phyloP scores from a whole-genome alignment of 2,113 vertebrate species.

The Gnathonemus echidnorhynchus region DNA sequence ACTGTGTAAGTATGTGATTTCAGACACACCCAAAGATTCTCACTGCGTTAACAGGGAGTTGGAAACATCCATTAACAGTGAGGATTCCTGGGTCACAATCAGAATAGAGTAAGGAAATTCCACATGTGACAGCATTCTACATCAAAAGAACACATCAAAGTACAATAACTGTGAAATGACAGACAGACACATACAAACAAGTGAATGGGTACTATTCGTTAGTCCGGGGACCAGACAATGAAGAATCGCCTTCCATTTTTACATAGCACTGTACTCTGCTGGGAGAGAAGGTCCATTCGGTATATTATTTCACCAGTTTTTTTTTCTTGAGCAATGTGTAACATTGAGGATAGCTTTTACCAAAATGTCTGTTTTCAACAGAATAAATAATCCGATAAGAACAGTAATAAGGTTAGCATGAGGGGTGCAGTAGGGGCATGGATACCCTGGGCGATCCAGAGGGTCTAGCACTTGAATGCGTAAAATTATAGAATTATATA shows the following conservation, averaged over 20 bases:
- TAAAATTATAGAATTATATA: not conserved
- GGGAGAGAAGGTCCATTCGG: not conserved
- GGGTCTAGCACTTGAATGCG: not conserved
- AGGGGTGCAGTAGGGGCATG: not conserved
- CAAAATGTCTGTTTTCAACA: not conserved
- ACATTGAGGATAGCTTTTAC: not conserved
- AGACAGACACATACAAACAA: not conserved
- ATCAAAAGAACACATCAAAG: not conserved
- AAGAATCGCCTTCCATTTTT: not conserved
- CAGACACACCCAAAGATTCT: not conserved
- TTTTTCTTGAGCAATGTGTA: not conserved
- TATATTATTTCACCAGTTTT: not conserved
- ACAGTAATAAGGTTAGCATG: not conserved
- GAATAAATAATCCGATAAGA: not conserved
- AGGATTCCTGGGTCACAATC: not conserved
- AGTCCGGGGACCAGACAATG: not conserved
- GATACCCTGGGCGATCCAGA: not conserved
- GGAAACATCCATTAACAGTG: not conserved
- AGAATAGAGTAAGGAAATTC: not conserved
- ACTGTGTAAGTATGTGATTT: not conserved
- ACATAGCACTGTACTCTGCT: not conserved
- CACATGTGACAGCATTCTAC: not conserved
- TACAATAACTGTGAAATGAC: not conserved
- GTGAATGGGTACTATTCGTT: not conserved
- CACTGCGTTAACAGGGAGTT: not conserved